Percentiles rank a stretch among this genome's conserved stretches.
These are phyloP conservation scores for Periophthalmodon schlosseri DNA, from an alignment of 2,113 vertebrate species.

Conservation along the genomic window DNA sequence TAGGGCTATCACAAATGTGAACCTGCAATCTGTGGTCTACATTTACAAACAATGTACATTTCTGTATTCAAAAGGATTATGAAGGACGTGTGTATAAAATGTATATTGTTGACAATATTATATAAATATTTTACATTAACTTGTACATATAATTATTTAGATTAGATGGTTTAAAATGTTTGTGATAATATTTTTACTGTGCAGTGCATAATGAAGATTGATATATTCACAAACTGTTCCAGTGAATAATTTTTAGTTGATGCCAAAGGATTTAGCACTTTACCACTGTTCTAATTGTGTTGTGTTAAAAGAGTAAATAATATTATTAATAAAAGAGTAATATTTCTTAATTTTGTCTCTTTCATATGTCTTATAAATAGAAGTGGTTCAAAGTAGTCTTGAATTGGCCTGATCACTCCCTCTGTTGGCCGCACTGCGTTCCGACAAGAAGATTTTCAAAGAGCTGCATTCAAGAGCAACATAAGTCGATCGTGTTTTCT, in stretches of 20 bases:
- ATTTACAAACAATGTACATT: conserved; percentile 40
- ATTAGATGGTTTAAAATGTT: conserved; percentile 1
- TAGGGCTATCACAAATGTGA: conserved; percentile 7
- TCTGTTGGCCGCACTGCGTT: conserved; percentile 6
- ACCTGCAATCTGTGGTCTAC: conserved; percentile 1
- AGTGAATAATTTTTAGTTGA: conserved; percentile 42
- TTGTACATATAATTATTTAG: not conserved
- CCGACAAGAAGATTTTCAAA: conserved; percentile 19
- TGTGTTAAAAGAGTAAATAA: conserved; percentile 29
- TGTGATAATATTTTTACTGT: conserved; percentile 11
- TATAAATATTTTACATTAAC: conserved; percentile 8
- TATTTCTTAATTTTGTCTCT: not conserved
- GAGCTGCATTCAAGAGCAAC: conserved; percentile 16
- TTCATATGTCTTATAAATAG: not conserved
- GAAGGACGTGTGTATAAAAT: not conserved
- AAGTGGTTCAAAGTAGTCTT: not conserved
- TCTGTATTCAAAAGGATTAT: conserved; percentile 33
- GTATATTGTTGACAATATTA: not conserved
- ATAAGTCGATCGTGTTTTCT: not conserved
- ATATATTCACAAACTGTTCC: conserved; percentile 1
- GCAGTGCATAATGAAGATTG: conserved; percentile 11
- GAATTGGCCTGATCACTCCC: conserved; percentile 13
- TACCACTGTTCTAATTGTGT: conserved; percentile 43
- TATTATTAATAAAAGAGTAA: not conserved
- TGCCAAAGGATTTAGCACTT: conserved; percentile 66